These are phyloP conservation scores for Patiria pectinifera DNA, from an alignment of 53 echinoderm and acorn worm genomes.

Conservation along the genomic window DNA sequence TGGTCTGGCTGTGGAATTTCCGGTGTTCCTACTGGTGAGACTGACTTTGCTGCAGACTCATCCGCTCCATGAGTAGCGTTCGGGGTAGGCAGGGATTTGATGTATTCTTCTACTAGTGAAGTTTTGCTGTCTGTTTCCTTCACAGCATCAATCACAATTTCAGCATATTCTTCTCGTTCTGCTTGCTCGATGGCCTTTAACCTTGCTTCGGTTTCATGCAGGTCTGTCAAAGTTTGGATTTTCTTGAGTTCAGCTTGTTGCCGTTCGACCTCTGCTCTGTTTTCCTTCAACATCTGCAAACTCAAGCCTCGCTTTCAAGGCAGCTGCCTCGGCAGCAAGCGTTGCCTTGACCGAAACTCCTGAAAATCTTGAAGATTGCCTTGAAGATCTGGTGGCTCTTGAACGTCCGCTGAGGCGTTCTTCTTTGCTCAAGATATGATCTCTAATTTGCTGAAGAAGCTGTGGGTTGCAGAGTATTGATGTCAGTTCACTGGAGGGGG, in stretches of 20 bases:
- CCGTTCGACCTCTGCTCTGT: slow-evolving; percentile 19
- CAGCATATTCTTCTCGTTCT: background rate
- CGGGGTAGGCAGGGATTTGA: background rate
- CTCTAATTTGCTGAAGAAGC: background rate
- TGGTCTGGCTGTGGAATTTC: too few species aligned
- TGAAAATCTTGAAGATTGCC: background rate
- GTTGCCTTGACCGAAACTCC: background rate
- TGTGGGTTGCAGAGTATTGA: slow-evolving; percentile 28
- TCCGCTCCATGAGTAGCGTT: background rate
- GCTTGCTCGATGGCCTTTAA: slow-evolving; percentile 7
- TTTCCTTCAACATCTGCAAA: slow-evolving; percentile 23
- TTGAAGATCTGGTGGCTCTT: slow-evolving; percentile 10
- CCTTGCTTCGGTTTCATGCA: background rate
- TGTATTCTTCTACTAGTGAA: background rate
- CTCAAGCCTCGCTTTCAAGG: slow-evolving; percentile 36
- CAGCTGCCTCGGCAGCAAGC: slow-evolving; percentile 26
- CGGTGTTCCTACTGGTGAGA: background rate
- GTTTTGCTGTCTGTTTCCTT: background rate
- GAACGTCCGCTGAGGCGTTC: slow-evolving; percentile 44
- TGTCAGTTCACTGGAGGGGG: background rate
- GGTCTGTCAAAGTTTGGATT: slow-evolving; percentile 35
- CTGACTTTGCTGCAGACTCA: background rate
- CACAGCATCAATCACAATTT: background rate
- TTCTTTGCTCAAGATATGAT: slow-evolving; percentile 32
- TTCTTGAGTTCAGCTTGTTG: slow-evolving; percentile 35